A percentile compares a stretch with the other conserved stretches of the same genome.
phyloP scores from a whole-genome alignment of 2,888 invertebrate species.

The Petrolisthes cinctipes region DNA sequence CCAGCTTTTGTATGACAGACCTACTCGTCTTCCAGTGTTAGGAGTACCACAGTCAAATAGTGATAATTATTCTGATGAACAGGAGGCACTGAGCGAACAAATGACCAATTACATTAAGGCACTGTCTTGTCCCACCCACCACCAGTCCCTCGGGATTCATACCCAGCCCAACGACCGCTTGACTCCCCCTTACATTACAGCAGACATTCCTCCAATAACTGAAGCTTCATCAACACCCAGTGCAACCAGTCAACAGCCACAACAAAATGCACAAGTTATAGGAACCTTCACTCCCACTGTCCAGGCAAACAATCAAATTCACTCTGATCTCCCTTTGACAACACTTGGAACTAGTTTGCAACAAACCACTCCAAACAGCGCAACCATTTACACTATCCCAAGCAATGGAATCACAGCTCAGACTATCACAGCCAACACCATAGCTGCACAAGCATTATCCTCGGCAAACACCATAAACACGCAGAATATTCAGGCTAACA shows the following conservation, averaged over 20 bases:
- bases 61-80: slow-evolving; percentile 41
- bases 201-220: slow-evolving; percentile 1
- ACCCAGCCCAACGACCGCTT: slow-evolving; percentile 11
- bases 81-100: slow-evolving; percentile 38
- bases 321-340: slow-evolving; percentile 30
- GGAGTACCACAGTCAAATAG: slow-evolving; percentile 10
- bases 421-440: slow-evolving; percentile 19
- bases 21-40: slow-evolving; percentile 28
- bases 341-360: slow-evolving; percentile 28
- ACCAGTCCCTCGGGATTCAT: slow-evolving; percentile 17
- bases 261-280: slow-evolving; percentile 9
- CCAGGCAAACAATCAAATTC: slow-evolving; percentile 33
- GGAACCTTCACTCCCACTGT: slow-evolving; percentile 34
- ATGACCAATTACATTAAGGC: slow-evolving; percentile 46
- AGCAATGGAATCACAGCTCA: slow-evolving; percentile 34
- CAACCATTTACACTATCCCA: slow-evolving; percentile 32
- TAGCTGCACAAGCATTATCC: slow-evolving; percentile 21
- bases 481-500: slow-evolving; percentile 27
- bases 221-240: slow-evolving; percentile 7
- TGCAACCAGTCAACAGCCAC: slow-evolving; percentile 29
- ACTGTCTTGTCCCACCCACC: slow-evolving; percentile 37
- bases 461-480: slow-evolving; percentile 35
- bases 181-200: slow-evolving; percentile 27
- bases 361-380: slow-evolving; percentile 21
- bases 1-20: slow-evolving; percentile 38